Conservation (phyloP, 35 echinoderm and acorn worm species). For the Lytechinus variegatus region DNA sequence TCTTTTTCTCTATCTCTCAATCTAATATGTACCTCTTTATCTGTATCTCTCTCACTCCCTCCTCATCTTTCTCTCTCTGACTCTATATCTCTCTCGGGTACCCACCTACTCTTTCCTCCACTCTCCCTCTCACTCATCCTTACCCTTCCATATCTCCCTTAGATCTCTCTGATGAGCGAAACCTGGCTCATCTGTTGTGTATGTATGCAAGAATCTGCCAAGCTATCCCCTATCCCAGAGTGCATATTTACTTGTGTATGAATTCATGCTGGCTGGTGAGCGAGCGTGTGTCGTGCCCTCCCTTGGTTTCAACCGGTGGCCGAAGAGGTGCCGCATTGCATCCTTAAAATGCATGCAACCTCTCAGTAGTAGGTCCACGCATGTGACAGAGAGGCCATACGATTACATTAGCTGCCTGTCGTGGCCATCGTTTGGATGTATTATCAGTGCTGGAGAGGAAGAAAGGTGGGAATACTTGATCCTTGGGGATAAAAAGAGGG, state of each 20-base stretch:
- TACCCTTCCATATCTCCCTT: background rate
- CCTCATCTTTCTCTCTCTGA: background rate
- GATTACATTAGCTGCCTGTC: background rate
- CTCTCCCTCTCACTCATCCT: background rate
- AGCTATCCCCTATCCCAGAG: conserved; percentile 22
- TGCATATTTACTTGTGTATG: conserved; percentile 38
- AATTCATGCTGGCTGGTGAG: background rate
- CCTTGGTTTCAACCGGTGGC: conserved; percentile 11
- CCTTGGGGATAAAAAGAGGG: background rate
- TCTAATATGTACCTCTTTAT: too few species aligned
- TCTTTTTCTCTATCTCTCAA: too few species aligned
- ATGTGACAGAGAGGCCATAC: background rate
- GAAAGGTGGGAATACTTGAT: conserved; percentile 21
- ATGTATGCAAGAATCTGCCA: conserved; percentile 31
- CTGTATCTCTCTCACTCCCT: background rate
- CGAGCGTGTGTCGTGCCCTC: background rate
- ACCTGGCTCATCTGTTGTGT: background rate
- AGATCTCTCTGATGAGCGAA: background rate
- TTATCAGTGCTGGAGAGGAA: background rate
- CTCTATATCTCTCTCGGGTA: background rate
- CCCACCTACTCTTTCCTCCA: background rate
- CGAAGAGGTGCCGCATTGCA: background rate
- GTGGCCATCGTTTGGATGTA: conserved; percentile 4
- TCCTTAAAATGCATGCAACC: background rate
- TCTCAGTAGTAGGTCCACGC: background rate